Conservation (phyloP, 2,797 vertebrate genomes). For the Valencia hispanica region DNA sequence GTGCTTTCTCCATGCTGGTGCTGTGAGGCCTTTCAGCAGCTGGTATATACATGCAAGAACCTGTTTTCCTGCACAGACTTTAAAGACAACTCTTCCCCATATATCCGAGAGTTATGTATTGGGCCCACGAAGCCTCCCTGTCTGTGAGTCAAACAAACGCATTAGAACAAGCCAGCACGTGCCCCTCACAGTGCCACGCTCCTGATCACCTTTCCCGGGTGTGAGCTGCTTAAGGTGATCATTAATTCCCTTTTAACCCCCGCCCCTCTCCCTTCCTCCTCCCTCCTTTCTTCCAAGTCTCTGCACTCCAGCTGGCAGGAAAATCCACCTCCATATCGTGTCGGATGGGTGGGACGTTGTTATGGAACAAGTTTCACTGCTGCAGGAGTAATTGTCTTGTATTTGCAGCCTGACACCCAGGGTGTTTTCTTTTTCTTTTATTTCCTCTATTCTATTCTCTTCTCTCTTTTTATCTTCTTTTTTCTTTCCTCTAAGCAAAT, state of each 20-base stretch:
- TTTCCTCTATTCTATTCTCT: too few relatives aligned
- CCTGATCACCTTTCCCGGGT: constrained; percentile 61
- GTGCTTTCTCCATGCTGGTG: background rate
- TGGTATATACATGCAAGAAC: constrained; percentile 4
- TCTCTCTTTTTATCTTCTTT: too few relatives aligned
- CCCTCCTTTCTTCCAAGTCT: constrained; percentile 19
- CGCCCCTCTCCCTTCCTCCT: constrained; percentile 3
- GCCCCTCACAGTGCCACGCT: constrained; percentile 47
- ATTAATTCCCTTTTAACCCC: constrained; percentile 66
- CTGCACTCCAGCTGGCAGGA: constrained; percentile 65
- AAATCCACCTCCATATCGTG: constrained; percentile 50
- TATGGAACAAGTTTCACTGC: constrained; percentile 54
- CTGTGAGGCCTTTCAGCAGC: constrained; percentile 8
- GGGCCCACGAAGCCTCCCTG: constrained; percentile 4
- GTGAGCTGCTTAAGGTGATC: constrained; percentile 70
- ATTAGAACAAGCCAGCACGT: constrained; percentile 56
- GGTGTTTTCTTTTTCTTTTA: too few relatives aligned
- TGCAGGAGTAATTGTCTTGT: constrained; percentile 59
- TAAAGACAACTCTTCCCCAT: constrained; percentile 8
- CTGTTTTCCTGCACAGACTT: constrained; percentile 6
- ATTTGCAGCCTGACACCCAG: constrained; percentile 56
- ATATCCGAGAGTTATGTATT: constrained; percentile 14
- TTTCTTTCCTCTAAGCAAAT: too few relatives aligned
- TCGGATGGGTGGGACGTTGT: constrained; percentile 62
- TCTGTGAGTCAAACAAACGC: constrained; percentile 25